Evolutionary conservation across 2,888 invertebrate species (phyloP), one percentile per base, ranked within the genome.

Genomic region (Cryptops parisi): DNA sequence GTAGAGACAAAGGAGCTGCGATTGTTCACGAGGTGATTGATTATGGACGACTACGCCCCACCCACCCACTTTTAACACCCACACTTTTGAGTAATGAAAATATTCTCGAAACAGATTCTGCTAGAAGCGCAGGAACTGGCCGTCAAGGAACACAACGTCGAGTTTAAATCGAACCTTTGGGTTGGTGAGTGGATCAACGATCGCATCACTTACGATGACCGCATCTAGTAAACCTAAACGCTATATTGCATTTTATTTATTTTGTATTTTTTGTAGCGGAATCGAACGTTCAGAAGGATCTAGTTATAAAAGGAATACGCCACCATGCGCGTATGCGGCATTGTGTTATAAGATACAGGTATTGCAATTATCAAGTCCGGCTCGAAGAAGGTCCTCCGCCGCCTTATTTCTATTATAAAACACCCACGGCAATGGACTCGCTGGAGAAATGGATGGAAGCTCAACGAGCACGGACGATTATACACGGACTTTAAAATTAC

Each of bases 111-210:
- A n/a, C n/a, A 62, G 53, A 55, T 57, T 1, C 76, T 97, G 57
- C 71, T 84, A 55, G 93, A 96, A 75, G 96, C 94, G 3, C 88
- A 87, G 68, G 78, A 85, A 62, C 68, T 87, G 60, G 96, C 94
- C 41, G 81, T 91, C 0, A 78, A 78, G 60, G 72, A 82, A 40
- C 91, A 96, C 63, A 86, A 93, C 76, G 91, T 97, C 6, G 96
- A 97, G 71, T 97, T 80, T 68, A 82, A 79, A 64, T 91, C 87
- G 64, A 94, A 97, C 72, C 74, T 97, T 55, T 97, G 94, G 96
- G 79, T 97, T 72, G 71, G 74, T 74, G 64, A 68, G 70, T 70
- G 49, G 22, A 23, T 45, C n/a, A n/a, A n/a, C n/a, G n/a, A n/a
- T n/a, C n/a, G n/a, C n/a, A n/a, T n/a, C n/a, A n/a, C n/a, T n/a